Conservation (phyloP, 2,797 vertebrate species). For the Ispidina picta region DNA sequence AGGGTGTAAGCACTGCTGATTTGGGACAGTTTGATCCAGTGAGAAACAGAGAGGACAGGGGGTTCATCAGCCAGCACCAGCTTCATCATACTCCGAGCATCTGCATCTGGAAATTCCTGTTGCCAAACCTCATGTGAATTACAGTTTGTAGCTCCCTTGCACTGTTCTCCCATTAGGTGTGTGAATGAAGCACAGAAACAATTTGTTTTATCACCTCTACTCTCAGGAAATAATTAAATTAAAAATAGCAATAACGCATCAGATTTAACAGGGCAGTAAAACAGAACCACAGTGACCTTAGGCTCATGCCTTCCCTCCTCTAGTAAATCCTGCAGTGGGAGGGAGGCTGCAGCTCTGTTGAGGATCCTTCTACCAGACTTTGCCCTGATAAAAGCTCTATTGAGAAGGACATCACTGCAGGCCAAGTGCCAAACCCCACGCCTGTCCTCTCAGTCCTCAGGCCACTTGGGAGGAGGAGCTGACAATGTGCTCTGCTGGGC, state of each 20-base stretch:
- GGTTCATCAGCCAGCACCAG: neutral
- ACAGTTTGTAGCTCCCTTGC: neutral
- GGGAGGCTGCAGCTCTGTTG: neutral
- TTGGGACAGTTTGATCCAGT: neutral
- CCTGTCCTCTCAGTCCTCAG: neutral
- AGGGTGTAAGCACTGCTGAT: neutral
- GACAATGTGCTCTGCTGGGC: neutral
- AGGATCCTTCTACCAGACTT: neutral
- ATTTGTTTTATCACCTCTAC: neutral
- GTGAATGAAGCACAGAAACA: slow-evolving; percentile 29
- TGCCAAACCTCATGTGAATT: neutral
- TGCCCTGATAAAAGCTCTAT: neutral
- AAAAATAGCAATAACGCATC: slow-evolving; percentile 27
- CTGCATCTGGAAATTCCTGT: neutral
- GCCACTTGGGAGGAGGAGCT: neutral
- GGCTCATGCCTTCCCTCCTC: neutral
- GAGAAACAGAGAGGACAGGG: neutral
- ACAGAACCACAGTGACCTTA: neutral
- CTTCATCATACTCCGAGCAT: neutral
- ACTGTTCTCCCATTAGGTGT: slow-evolving; percentile 10
- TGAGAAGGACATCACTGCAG: neutral
- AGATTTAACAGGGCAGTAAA: neutral
- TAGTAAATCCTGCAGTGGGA: neutral
- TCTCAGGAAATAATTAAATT: slow-evolving; percentile 27
- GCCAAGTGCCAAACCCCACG: neutral